Percentiles rank a stretch among this genome's conserved stretches.
These are phyloP conservation scores for Drymonia ruficornis DNA, from an alignment of 2,888 invertebrate genomes.

Conservation along the genomic window DNA sequence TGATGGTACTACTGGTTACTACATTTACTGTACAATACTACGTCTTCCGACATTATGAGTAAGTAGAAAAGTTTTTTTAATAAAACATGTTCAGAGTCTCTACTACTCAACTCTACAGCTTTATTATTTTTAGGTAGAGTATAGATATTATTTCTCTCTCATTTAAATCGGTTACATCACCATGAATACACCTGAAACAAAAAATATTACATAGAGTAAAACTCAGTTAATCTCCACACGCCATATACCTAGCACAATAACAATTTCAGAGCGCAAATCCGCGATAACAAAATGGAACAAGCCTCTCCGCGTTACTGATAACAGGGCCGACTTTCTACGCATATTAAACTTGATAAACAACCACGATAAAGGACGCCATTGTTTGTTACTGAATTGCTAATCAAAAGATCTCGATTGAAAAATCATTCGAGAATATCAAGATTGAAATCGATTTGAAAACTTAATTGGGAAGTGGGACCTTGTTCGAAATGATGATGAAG, in stretches of 20 bases:
- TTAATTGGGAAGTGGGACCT: conserved; percentile 35
- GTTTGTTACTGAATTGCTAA: conserved; percentile 68
- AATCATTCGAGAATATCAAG: conserved; percentile 61
- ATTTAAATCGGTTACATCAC: not conserved
- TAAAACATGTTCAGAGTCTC: too few species aligned
- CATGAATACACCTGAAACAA: not conserved
- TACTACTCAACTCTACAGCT: too few species aligned
- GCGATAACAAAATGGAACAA: conserved; percentile 78
- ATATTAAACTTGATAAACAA: conserved; percentile 79
- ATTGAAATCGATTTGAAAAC: conserved; percentile 41
- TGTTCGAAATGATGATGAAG: conserved; percentile 13
- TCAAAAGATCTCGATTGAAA: conserved; percentile 78
- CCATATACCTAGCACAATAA: conserved; percentile 77
- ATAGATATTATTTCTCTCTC: not conserved
- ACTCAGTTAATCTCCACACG: conserved; percentile 57
- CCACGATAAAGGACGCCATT: conserved; percentile 68
- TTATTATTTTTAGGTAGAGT: too few species aligned
- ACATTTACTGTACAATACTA: too few species aligned
- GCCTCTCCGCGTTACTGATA: conserved; percentile 58
- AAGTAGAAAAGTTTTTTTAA: too few species aligned
- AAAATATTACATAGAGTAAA: conserved; percentile 1
- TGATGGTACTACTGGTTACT: too few species aligned
- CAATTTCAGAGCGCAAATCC: conserved; percentile 64
- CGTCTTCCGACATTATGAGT: too few species aligned
- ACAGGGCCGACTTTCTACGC: conserved; percentile 76